Evolutionary conservation across 2,113 vertebrate genomes (phyloP).

Genomic region (Mobula birostris): DNA sequence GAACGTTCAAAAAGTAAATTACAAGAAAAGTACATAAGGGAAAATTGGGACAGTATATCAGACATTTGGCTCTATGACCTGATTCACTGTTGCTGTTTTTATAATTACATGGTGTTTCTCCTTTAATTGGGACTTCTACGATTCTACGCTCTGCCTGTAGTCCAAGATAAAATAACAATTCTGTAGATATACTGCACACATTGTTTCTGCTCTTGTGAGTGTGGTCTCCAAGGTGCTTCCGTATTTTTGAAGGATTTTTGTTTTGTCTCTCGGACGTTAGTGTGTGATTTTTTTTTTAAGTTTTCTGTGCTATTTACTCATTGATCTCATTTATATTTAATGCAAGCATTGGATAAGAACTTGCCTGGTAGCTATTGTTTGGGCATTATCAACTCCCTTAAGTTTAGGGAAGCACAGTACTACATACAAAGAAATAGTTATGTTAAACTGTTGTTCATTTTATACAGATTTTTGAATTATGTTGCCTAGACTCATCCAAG

Average conservation of each 20-base stretch:
- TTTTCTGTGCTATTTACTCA: slow-evolving; percentile 55
- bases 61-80: background rate
- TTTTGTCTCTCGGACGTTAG: background rate
- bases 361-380: slow-evolving; percentile 40
- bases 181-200: background rate
- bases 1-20: background rate
- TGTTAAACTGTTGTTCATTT: background rate
- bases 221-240: background rate
- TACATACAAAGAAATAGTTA: background rate
- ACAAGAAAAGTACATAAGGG: background rate
- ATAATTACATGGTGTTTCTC: background rate
- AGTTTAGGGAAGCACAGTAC: background rate
- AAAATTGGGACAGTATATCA: background rate
- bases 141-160: background rate
- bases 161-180: background rate
- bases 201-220: background rate
- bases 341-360: slow-evolving; percentile 44
- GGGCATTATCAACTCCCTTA: slow-evolving; percentile 39
- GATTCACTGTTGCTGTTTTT: background rate
- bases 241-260: slow-evolving; percentile 11
- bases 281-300: background rate
- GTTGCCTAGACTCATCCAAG: background rate
- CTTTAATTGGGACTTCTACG: background rate
- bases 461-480: background rate
- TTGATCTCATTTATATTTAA: slow-evolving; percentile 53